These are phyloP conservation scores for Capromys pilorides DNA, from an alignment of 2,797 vertebrate genomes.

Conservation along the genomic window DNA sequence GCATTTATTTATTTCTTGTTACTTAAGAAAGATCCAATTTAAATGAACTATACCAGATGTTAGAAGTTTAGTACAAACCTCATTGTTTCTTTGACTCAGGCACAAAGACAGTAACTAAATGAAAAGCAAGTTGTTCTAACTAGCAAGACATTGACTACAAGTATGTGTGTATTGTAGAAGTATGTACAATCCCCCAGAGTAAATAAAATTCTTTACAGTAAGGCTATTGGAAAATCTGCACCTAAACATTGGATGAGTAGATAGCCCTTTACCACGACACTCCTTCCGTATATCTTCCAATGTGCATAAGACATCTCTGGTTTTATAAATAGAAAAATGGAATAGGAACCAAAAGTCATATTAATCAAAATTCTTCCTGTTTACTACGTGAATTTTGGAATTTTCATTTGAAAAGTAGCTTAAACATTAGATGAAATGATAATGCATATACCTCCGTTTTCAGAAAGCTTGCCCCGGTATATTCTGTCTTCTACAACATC, in stretches of 20 bases:
- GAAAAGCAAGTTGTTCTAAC: background rate
- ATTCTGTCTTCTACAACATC: slow-evolving; percentile 99
- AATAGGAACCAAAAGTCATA: background rate
- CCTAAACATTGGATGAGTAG: background rate
- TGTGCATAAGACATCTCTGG: accelerated
- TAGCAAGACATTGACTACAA: background rate
- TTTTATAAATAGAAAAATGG: background rate
- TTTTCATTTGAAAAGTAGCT: slow-evolving; percentile 11
- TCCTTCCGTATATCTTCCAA: background rate
- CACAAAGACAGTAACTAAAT: background rate
- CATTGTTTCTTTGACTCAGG: background rate
- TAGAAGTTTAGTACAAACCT: background rate
- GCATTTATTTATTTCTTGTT: background rate
- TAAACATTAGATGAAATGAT: background rate
- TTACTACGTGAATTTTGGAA: background rate
- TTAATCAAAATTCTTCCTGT: background rate
- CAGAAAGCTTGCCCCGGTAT: slow-evolving; percentile 96
- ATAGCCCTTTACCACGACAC: background rate
- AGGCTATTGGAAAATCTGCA: background rate
- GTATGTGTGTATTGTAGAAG: background rate
- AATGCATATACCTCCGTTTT: slow-evolving; percentile 90
- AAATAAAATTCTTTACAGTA: background rate
- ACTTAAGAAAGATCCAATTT: background rate
- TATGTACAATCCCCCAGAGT: background rate
- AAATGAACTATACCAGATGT: background rate